A percentile compares a stretch with the other conserved stretches of the same genome.
These are phyloP conservation scores for Bujurquina vittata DNA, from an alignment of 2,113 vertebrate genomes.

Conservation along the genomic window DNA sequence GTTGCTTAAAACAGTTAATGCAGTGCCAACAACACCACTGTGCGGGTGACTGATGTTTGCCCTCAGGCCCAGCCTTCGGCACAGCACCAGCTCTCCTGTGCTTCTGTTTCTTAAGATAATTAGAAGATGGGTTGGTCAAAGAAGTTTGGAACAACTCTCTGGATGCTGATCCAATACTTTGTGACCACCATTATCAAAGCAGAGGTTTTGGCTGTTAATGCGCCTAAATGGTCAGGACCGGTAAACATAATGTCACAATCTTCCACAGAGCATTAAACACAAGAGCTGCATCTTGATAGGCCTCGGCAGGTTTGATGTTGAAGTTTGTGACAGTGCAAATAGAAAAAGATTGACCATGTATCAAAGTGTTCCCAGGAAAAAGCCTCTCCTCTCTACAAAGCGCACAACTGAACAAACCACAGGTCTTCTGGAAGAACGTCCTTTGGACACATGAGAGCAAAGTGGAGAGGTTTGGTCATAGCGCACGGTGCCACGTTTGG, in stretches of 20 bases:
- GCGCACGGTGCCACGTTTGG: background rate
- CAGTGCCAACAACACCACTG: background rate
- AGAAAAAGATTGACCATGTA: background rate
- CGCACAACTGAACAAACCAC: too few relatives aligned
- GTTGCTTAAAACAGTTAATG: too few relatives aligned
- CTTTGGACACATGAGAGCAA: background rate
- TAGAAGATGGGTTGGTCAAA: background rate
- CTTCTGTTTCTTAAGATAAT: background rate
- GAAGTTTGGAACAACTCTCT: background rate
- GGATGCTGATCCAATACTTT: background rate
- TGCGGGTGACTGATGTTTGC: background rate
- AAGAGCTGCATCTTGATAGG: background rate
- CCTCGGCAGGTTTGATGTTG: background rate
- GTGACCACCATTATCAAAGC: too few relatives aligned
- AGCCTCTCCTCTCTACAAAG: too few relatives aligned
- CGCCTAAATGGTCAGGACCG: too few relatives aligned
- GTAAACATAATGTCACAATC: too few relatives aligned
- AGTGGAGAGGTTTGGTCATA: background rate
- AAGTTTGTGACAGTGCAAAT: fast-evolving
- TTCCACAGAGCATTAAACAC: too few relatives aligned
- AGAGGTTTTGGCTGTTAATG: too few relatives aligned
- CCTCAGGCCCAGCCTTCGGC: background rate
- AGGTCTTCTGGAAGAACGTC: background rate
- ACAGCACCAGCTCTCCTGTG: background rate
- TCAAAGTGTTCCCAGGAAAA: background rate